These are phyloP conservation scores for Eunapius fragilis DNA, from an alignment of 37 sponge, comb jelly and placozoan species.

Conservation along the genomic window DNA sequence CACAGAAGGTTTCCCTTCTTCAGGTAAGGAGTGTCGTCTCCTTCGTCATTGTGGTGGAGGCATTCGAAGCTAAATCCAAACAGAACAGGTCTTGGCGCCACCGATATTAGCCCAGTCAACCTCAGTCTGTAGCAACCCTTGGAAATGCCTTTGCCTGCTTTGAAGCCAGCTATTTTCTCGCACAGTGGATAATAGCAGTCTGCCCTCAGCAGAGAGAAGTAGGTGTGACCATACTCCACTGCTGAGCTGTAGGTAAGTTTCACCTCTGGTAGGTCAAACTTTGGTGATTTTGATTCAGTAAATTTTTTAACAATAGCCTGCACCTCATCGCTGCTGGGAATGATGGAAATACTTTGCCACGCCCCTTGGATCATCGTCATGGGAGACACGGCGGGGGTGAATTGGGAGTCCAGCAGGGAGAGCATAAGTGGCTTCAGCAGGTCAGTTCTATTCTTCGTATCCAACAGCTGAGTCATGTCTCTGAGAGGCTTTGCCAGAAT, in stretches of 20 bases:
- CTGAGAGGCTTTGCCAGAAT: not conserved
- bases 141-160: not conserved
- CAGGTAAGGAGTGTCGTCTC: not conserved
- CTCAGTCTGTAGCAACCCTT: not conserved
- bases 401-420: not conserved
- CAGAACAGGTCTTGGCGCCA: not conserved
- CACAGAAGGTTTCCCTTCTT: slow-evolving; percentile 7
- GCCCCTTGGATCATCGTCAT: not conserved
- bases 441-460: not conserved
- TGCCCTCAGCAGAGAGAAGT: slow-evolving; percentile 19
- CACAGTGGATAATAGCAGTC: slow-evolving; percentile 14
- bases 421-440: not conserved
- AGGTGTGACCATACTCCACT: slow-evolving; percentile 26
- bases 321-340: slow-evolving; percentile 12
- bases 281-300: not conserved
- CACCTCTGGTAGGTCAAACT: slow-evolving; percentile 1
- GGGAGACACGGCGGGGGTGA: not conserved
- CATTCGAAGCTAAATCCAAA: not conserved
- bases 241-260: slow-evolving; percentile 3
- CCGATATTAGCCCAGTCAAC: not conserved
- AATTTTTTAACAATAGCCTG: not conserved
- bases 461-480: not conserved
- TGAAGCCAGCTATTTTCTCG: not conserved
- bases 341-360: slow-evolving; percentile 19
- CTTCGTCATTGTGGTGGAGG: not conserved